Conservation (phyloP, 2,113 vertebrate species). For the Cryptoleucopteryx plumbea region DNA sequence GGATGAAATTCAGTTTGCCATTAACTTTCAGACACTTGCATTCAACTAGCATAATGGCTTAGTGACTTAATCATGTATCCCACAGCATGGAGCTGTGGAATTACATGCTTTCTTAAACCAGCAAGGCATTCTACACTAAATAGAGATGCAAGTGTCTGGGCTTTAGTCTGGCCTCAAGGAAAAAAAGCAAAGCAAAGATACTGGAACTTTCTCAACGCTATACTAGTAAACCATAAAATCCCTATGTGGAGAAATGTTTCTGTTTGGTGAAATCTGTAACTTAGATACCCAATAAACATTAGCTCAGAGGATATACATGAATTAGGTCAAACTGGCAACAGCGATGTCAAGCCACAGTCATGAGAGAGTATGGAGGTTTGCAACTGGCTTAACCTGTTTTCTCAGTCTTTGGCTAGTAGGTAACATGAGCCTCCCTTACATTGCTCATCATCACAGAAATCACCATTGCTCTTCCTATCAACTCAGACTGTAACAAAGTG, state of each 20-base stretch:
- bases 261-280: not conserved
- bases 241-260: not conserved
- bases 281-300: not conserved
- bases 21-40: slow-evolving; percentile 39
- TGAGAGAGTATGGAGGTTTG: accelerated
- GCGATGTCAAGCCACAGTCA: not conserved
- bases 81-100: not conserved
- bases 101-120: not conserved
- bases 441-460: not conserved
- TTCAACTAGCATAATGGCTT: slow-evolving; percentile 37
- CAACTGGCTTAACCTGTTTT: not conserved
- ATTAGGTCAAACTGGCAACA: not conserved
- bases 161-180: not conserved
- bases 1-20: slow-evolving; percentile 54
- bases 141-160: not conserved
- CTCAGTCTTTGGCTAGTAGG: not conserved
- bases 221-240: not conserved
- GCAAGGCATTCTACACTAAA: not conserved
- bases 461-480: not conserved
- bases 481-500: not conserved
- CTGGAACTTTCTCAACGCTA: not conserved
- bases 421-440: accelerated
- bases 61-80: not conserved
- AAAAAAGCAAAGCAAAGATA: not conserved
- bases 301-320: not conserved